Conservation (phyloP, 2,113 vertebrate genomes). For the Cheirogaleus medius region DNA sequence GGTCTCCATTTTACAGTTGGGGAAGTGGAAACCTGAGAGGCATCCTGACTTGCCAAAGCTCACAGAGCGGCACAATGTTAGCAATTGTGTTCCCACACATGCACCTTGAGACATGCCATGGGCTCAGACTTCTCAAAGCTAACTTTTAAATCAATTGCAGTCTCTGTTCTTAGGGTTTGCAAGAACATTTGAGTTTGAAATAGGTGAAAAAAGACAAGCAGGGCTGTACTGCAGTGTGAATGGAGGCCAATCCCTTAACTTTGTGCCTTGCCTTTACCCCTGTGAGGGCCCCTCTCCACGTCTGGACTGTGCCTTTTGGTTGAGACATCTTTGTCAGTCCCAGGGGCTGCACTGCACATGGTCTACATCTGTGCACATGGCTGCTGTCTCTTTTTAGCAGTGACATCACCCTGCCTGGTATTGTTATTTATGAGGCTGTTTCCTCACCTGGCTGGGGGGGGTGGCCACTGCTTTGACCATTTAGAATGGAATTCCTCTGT, state of each 20-base stretch:
- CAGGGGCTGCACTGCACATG: not conserved
- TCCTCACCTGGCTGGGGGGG: conserved; percentile 16
- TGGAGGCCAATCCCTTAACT: not conserved
- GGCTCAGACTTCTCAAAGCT: not conserved
- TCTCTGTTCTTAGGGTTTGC: not conserved
- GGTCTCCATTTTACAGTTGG: not conserved
- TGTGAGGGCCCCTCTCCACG: not conserved
- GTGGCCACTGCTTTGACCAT: not conserved
- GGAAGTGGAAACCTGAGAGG: not conserved
- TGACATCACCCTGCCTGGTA: conserved; percentile 32
- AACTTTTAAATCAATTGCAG: not conserved
- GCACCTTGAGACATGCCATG: not conserved
- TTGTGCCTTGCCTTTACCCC: not conserved
- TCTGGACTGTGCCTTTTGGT: not conserved
- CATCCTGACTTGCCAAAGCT: not conserved
- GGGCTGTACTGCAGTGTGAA: not conserved
- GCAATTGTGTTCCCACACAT: not conserved
- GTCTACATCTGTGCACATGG: not conserved
- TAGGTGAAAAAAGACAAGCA: not conserved
- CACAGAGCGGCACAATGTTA: not conserved
- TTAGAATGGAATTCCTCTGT: conserved; percentile 50
- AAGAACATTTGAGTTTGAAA: not conserved
- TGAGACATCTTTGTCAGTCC: not conserved
- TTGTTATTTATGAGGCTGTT: conserved; percentile 1
- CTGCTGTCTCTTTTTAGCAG: conserved; percentile 29